These are phyloP conservation scores for Oligia fasciuncula DNA, from an alignment of 2,888 invertebrate genomes.

Conservation along the genomic window DNA sequence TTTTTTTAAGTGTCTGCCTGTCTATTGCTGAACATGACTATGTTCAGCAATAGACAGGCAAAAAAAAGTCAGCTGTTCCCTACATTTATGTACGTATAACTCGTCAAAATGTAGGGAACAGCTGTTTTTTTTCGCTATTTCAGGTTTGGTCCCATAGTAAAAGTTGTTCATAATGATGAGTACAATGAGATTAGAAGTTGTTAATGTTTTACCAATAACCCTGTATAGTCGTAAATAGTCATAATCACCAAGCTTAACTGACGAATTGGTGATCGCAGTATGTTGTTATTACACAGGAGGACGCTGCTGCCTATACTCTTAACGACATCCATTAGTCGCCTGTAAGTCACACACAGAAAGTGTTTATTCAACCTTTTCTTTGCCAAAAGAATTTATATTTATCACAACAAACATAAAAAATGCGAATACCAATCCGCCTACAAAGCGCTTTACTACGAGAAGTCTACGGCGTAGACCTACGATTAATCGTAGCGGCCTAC, in stretches of 20 bases:
- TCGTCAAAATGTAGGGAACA: no score
- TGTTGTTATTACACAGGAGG: background rate
- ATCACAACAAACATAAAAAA: background rate
- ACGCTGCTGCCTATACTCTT: background rate
- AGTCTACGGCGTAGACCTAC: slow-evolving; percentile 46
- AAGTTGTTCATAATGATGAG: no score
- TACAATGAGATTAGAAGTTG: no score
- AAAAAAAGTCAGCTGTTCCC: no score
- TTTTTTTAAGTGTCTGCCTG: background rate
- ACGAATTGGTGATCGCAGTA: background rate
- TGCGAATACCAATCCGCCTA: background rate
- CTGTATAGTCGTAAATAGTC: background rate
- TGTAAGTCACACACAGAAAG: background rate
- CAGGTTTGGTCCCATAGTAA: no score
- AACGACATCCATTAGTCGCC: background rate
- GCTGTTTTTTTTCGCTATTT: no score
- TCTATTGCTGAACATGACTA: background rate
- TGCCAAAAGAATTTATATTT: slow-evolving; percentile 14
- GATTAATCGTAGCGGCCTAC: slow-evolving; percentile 35
- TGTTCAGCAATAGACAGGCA: no score
- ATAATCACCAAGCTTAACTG: background rate
- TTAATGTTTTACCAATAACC: no score
- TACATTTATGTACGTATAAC: no score
- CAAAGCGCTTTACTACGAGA: slow-evolving; percentile 22
- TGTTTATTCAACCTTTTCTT: background rate